These are phyloP conservation scores for Habropoda laboriosa DNA, from an alignment of 1,140 invertebrate genomes.

Conservation along the genomic window DNA sequence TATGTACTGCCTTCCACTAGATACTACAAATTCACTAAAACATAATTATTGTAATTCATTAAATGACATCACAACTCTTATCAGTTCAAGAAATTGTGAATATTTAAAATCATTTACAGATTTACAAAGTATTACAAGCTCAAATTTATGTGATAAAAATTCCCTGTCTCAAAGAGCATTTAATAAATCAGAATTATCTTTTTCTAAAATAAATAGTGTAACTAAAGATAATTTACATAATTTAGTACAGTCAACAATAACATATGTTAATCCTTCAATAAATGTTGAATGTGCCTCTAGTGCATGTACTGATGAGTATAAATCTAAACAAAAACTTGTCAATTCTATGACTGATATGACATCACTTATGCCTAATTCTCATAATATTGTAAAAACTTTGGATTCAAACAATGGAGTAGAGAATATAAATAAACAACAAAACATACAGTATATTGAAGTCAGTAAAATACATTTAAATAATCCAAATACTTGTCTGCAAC, in stretches of 20 bases:
- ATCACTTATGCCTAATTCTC: slow-evolving; percentile 56
- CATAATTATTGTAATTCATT: slow-evolving; percentile 74
- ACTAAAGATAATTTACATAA: slow-evolving; percentile 58
- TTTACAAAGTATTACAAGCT: slow-evolving; percentile 59
- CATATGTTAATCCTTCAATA: slow-evolving; percentile 48
- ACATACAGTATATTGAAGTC: slow-evolving; percentile 46
- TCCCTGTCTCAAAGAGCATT: slow-evolving; percentile 59
- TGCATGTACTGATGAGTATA: slow-evolving; percentile 35
- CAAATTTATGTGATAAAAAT: slow-evolving; percentile 60
- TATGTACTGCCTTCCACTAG: slow-evolving; percentile 72
- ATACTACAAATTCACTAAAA: slow-evolving; percentile 59
- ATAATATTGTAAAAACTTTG: slow-evolving; percentile 51
- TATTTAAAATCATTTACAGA: slow-evolving; percentile 71
- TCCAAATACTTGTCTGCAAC: slow-evolving; percentile 39
- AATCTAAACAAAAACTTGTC: slow-evolving; percentile 58
- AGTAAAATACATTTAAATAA: slow-evolving; percentile 62
- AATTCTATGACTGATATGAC: slow-evolving; percentile 70
- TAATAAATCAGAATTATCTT: slow-evolving; percentile 58
- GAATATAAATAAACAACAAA: slow-evolving; percentile 61
- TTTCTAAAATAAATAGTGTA: slow-evolving; percentile 59
- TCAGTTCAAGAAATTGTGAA: slow-evolving; percentile 71
- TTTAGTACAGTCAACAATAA: slow-evolving; percentile 35
- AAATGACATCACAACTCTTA: slow-evolving; percentile 71
- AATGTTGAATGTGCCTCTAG: slow-evolving; percentile 46
- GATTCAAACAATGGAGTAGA: slow-evolving; percentile 54